Percentiles rank a stretch among this genome's conserved stretches.
These are phyloP conservation scores for Anolis carolinensis DNA, from an alignment of 2,113 vertebrate genomes.

Conservation along the genomic window DNA sequence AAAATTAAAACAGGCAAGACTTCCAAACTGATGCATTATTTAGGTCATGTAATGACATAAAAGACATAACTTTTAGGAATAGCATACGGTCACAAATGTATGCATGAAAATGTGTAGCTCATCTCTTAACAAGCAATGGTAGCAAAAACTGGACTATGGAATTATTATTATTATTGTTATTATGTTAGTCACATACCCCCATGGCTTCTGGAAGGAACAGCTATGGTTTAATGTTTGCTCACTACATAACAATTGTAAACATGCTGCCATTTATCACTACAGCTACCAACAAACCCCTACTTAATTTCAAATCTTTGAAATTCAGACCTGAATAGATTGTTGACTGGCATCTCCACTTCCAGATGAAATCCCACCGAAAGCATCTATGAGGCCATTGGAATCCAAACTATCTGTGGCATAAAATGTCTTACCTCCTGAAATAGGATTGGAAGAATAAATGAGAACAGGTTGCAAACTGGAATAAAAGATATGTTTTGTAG, in stretches of 20 bases:
- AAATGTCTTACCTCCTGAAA: slow-evolving; percentile 72
- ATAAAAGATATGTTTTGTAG: background rate
- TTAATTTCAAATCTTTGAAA: background rate
- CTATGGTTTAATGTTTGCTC: background rate
- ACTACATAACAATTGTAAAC: background rate
- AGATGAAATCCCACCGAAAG: slow-evolving; percentile 70
- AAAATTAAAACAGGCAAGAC: background rate
- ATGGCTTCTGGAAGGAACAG: no score
- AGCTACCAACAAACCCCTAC: background rate
- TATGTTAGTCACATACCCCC: no score
- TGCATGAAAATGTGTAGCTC: no score
- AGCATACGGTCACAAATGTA: no score
- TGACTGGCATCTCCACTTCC: slow-evolving; percentile 63
- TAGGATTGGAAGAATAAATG: background rate
- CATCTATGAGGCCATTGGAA: slow-evolving; percentile 70
- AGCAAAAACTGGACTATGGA: background rate
- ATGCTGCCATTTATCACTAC: background rate
- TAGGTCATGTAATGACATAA: no score
- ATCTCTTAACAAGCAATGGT: no score
- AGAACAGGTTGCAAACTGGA: background rate
- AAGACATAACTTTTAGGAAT: no score
- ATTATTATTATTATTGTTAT: no score
- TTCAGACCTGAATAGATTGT: slow-evolving; percentile 72
- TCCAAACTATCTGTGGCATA: slow-evolving; percentile 59
- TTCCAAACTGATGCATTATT: no score